A percentile compares a stretch with the other conserved stretches of the same genome.
These are phyloP conservation scores for Heliconius congener DNA, from an alignment of 1,140 invertebrate species.

Conservation along the genomic window DNA sequence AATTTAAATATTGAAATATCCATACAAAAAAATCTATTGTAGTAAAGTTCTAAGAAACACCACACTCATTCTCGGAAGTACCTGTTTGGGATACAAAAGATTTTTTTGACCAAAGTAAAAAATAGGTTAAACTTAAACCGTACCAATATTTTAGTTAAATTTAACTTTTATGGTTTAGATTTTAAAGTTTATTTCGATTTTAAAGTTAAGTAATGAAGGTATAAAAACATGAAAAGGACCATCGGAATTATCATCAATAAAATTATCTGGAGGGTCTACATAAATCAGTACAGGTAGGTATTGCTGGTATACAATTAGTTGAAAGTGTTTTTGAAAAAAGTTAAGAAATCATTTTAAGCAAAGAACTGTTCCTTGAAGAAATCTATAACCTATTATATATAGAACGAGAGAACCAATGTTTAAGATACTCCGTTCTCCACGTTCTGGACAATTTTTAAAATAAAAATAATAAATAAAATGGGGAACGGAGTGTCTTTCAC, in stretches of 20 bases:
- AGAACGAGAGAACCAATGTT: too few species aligned
- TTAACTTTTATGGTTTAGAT: background rate
- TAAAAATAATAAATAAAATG: too few species aligned
- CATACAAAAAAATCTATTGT: slow-evolving; percentile 1
- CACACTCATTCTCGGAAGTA: slow-evolving; percentile 8
- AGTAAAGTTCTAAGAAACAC: background rate
- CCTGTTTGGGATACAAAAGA: background rate
- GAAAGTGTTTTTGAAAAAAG: background rate
- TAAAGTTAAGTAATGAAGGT: background rate
- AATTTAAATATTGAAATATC: background rate
- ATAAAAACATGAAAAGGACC: background rate
- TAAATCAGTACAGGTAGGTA: slow-evolving; percentile 10
- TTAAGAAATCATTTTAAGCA: background rate
- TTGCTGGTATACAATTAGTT: slow-evolving; percentile 9
- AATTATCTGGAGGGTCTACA: slow-evolving; percentile 10
- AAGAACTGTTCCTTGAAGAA: background rate
- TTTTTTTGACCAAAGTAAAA: background rate
- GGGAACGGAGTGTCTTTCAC: too few species aligned
- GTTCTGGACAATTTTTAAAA: too few species aligned
- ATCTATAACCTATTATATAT: background rate
- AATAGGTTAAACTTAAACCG: background rate
- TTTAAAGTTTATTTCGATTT: background rate
- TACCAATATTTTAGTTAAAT: background rate
- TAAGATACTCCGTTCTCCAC: too few species aligned
- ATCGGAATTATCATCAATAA: slow-evolving; percentile 11